Percentiles rank a stretch among this genome's conserved stretches.
Conservation (phyloP, 2,888 invertebrate species). For the Dugesia japonica region DNA sequence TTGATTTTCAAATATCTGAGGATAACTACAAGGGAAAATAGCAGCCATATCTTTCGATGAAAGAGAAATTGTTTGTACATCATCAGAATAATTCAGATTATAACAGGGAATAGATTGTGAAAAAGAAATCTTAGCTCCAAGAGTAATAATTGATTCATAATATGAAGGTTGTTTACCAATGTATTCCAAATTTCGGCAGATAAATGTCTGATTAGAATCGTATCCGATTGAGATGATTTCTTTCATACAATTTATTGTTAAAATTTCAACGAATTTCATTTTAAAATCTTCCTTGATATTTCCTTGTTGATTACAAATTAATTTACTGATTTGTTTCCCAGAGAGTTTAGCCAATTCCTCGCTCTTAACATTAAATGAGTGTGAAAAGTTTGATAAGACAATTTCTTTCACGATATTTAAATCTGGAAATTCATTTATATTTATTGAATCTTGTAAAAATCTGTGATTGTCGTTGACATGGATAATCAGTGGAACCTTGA, state of each 20-base stretch:
- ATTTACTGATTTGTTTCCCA: neutral
- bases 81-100: slow-evolving; percentile 64
- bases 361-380: neutral
- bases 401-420: neutral
- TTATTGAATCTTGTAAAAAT: neutral
- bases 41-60: neutral
- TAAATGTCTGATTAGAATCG: slow-evolving; percentile 78
- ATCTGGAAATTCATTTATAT: neutral
- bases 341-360: neutral
- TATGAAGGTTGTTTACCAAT: slow-evolving; percentile 60
- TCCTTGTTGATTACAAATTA: neutral
- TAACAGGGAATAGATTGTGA: slow-evolving; percentile 59
- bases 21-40: neutral
- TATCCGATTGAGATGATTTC: slow-evolving; percentile 95
- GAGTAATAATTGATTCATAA: neutral
- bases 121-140: neutral
- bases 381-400: neutral
- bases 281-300: slow-evolving; percentile 12
- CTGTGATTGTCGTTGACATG: neutral
- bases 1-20: neutral
- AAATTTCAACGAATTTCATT: neutral
- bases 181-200: slow-evolving; percentile 80
- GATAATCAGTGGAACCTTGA: neutral
- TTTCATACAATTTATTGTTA: slow-evolving; percentile 78
- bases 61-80: neutral